phyloP scores from a whole-genome alignment of 2,888 invertebrate species.

The Endomychus coccineus region DNA sequence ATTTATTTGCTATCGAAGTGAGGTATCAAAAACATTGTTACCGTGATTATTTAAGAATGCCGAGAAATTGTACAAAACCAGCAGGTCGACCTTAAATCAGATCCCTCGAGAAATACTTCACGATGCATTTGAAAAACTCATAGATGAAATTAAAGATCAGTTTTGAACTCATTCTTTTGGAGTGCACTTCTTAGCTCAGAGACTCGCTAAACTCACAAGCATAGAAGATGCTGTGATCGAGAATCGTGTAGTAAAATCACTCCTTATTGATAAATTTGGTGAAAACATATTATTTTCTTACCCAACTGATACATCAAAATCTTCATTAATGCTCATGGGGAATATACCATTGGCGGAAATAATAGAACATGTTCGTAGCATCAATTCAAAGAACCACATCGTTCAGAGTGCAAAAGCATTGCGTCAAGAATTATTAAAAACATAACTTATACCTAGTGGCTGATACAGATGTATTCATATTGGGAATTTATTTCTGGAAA shows the following conservation, averaged over 20 bases:
- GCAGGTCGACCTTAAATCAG: conserved; percentile 20
- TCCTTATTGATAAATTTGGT: no score
- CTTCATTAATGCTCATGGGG: conserved; percentile 24
- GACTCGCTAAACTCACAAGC: conserved; percentile 19
- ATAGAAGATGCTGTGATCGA: conserved; percentile 13
- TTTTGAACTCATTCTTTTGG: conserved; percentile 19
- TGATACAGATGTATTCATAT: conserved; percentile 25
- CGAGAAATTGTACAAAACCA: conserved; percentile 16
- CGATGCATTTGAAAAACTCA: conserved; percentile 23
- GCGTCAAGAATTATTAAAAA: conserved; percentile 20
- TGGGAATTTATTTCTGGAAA: conserved; percentile 23
- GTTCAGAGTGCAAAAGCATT: conserved; percentile 17
- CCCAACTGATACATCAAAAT: no score
- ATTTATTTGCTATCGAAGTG: no score
- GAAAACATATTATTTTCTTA: no score
- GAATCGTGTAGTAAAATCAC: no score
- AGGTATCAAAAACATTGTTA: no score
- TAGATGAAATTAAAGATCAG: conserved; percentile 24
- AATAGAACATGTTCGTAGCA: conserved; percentile 18
- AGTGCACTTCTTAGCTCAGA: conserved; percentile 18
- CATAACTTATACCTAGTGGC: conserved; percentile 18
- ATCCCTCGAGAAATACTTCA: conserved; percentile 20
- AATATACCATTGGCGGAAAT: conserved; percentile 19
- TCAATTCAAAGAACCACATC: conserved; percentile 17
- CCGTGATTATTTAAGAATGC: no score